A percentile compares a stretch with the other conserved stretches of the same genome.
Evolutionary conservation across 2,113 vertebrate genomes (phyloP).

Genomic region (Gopherus flavomarginatus): DNA sequence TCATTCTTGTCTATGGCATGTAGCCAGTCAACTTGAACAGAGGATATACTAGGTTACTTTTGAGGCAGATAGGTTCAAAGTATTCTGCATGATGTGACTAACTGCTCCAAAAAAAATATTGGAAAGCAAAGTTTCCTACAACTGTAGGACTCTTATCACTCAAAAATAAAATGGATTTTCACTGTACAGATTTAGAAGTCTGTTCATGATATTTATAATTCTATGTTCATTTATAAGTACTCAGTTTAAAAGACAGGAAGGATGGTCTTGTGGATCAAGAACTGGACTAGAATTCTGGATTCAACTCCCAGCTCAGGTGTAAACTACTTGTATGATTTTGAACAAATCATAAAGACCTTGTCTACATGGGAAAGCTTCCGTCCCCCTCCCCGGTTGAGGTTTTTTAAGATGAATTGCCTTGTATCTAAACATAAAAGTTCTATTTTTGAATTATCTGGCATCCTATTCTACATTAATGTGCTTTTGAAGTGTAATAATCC

Average conservation of each 20-base stretch:
- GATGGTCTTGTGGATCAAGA: neutral
- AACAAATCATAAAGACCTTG: neutral
- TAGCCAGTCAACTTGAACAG: neutral
- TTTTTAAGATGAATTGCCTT: neutral
- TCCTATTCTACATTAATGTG: neutral
- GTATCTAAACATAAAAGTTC: fast-evolving
- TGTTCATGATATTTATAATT: neutral
- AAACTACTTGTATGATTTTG: neutral
- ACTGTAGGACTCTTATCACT: neutral
- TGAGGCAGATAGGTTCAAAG: neutral
- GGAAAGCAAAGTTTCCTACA: neutral
- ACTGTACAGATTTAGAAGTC: neutral
- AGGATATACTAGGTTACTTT: neutral
- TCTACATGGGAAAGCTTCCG: neutral
- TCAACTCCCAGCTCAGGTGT: neutral
- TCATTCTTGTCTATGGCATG: neutral
- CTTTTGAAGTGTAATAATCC: neutral
- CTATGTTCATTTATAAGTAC: neutral
- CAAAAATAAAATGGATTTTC: neutral
- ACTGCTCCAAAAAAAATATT: neutral
- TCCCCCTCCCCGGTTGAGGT: neutral
- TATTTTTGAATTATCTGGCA: neutral
- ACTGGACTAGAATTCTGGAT: neutral
- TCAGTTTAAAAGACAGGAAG: neutral
- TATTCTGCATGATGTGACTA: neutral